phyloP scores from a whole-genome alignment of 1,140 invertebrate species.

The Aphidius ervi region DNA sequence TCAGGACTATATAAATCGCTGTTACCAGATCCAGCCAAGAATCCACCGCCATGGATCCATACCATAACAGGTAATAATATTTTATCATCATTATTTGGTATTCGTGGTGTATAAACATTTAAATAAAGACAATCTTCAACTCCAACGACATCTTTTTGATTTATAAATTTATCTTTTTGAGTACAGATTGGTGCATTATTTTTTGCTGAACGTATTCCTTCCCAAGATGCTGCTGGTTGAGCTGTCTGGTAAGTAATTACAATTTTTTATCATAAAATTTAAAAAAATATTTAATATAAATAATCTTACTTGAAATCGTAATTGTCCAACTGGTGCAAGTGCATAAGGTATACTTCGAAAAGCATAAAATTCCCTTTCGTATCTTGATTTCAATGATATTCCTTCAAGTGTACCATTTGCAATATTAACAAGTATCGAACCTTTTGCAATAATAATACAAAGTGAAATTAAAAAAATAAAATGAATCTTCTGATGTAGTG shows the following conservation, averaged over 20 bases:
- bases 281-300: not conserved
- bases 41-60: constrained; percentile 73
- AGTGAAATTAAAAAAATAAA: too few species aligned
- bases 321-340: constrained; percentile 51
- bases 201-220: not conserved
- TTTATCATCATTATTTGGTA: not conserved
- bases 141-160: not conserved
- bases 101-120: constrained; percentile 74
- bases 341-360: constrained; percentile 59
- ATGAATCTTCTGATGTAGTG: too few species aligned
- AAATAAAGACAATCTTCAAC: constrained; percentile 80
- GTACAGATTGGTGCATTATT: not conserved
- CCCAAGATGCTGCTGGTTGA: not conserved
- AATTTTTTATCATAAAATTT: not conserved
- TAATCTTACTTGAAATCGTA: constrained; percentile 52
- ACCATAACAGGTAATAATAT: constrained; percentile 63
- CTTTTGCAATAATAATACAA: not conserved
- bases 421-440: constrained; percentile 29
- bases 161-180: not conserved
- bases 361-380: constrained; percentile 43
- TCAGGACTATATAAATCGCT: constrained; percentile 67
- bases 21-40: constrained; percentile 57
- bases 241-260: not conserved
- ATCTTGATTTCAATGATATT: constrained; percentile 34
- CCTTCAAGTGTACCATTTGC: constrained; percentile 46